Evolutionary conservation across 2,888 invertebrate genomes (phyloP).

Genomic region (Aplocera efformata): DNA sequence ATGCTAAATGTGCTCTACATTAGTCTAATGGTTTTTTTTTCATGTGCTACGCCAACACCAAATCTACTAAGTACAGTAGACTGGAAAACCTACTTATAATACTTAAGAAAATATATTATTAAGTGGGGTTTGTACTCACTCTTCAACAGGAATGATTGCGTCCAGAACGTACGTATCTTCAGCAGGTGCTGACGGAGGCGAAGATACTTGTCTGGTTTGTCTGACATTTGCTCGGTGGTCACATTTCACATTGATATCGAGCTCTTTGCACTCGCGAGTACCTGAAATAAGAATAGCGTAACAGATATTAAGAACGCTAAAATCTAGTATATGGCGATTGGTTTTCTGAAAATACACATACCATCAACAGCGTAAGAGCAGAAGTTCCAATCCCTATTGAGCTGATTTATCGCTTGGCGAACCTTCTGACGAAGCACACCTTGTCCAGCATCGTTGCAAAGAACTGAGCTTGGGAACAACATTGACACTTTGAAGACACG

Average conservation of each 20-base stretch:
- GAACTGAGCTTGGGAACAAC: slow-evolving; percentile 97
- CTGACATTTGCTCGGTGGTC: slow-evolving; percentile 87
- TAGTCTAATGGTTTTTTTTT: slow-evolving; percentile 4
- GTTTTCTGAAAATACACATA: slow-evolving; percentile 34
- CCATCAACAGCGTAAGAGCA: slow-evolving; percentile 95
- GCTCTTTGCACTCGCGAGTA: slow-evolving; percentile 92
- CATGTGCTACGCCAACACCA: slow-evolving; percentile 43
- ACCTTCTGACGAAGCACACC: slow-evolving; percentile 94
- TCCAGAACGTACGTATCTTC: slow-evolving; percentile 91
- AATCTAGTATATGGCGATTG: neutral
- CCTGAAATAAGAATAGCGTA: slow-evolving; percentile 52
- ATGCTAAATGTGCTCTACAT: slow-evolving; percentile 40
- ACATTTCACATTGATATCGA: slow-evolving; percentile 95
- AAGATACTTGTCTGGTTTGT: slow-evolving; percentile 82
- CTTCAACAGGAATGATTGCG: slow-evolving; percentile 90
- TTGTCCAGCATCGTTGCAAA: slow-evolving; percentile 97
- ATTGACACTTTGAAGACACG: slow-evolving; percentile 95
- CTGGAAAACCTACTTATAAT: slow-evolving; percentile 7
- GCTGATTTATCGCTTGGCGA: slow-evolving; percentile 91
- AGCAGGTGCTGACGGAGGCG: slow-evolving; percentile 79
- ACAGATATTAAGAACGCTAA: neutral
- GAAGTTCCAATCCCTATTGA: slow-evolving; percentile 98
- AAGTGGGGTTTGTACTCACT: slow-evolving; percentile 82
- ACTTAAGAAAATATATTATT: neutral
- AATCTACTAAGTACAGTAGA: slow-evolving; percentile 9